A percentile compares a stretch with the other conserved stretches of the same genome.
Conservation (phyloP, 2,797 vertebrate genomes). For the Echeneis naucrates region DNA sequence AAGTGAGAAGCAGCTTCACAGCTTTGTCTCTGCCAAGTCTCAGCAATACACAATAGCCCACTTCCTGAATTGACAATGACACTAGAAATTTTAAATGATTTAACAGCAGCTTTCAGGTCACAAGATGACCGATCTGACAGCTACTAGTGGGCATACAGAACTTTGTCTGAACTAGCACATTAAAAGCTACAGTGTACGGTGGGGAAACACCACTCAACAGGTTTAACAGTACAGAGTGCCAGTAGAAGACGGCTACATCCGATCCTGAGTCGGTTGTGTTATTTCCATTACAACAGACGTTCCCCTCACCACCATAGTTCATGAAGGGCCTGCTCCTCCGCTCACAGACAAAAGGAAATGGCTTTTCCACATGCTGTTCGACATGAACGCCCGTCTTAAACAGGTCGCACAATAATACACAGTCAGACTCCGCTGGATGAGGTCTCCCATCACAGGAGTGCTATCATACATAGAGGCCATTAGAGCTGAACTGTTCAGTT, state of each 20-base stretch:
- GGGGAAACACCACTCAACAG: neutral
- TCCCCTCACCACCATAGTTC: conserved; percentile 34
- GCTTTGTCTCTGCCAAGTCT: conserved; percentile 4
- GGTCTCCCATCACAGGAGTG: neutral
- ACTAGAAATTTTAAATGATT: too few relatives aligned
- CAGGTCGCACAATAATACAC: neutral
- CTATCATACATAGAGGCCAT: neutral
- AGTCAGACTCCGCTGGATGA: neutral
- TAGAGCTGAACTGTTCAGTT: neutral
- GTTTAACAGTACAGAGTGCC: conserved; percentile 13
- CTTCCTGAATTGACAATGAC: too few relatives aligned
- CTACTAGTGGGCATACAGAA: neutral
- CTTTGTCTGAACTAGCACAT: neutral
- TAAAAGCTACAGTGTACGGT: neutral
- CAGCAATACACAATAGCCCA: too few relatives aligned
- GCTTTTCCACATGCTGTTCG: conserved; percentile 73
- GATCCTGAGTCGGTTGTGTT: conserved; percentile 53
- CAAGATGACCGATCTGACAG: neutral
- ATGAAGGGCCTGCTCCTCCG: conserved; percentile 33
- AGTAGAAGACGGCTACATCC: conserved; percentile 13
- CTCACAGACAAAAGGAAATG: conserved; percentile 74
- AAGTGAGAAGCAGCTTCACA: neutral
- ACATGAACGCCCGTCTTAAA: conserved; percentile 22
- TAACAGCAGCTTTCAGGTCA: neutral
- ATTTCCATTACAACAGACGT: conserved; percentile 57